phyloP scores from a whole-genome alignment of 2,113 vertebrate species.

The Caranx ignobilis region DNA sequence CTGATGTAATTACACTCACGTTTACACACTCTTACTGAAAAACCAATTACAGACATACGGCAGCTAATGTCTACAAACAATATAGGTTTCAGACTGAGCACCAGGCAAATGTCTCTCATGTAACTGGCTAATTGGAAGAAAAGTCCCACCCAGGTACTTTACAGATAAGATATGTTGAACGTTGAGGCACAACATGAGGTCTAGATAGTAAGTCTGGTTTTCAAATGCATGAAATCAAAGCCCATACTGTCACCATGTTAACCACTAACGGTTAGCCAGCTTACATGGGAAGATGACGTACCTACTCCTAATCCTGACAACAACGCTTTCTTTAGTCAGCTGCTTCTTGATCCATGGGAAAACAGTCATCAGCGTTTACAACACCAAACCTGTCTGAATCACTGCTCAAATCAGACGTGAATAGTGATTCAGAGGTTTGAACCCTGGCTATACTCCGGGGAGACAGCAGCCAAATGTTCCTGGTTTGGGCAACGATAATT shows the following conservation, averaged over 20 bases:
- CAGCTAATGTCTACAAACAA: background rate
- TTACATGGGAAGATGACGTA: background rate
- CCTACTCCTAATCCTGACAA: background rate
- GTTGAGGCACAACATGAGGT: background rate
- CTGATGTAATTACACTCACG: background rate
- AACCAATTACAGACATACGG: background rate
- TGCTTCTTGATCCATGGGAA: background rate
- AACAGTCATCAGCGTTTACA: background rate
- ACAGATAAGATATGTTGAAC: background rate
- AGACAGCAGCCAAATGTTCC: slow-evolving; percentile 1
- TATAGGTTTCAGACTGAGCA: background rate
- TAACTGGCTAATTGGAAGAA: background rate
- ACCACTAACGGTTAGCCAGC: background rate
- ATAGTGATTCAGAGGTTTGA: slow-evolving; percentile 19
- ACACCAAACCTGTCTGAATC: slow-evolving; percentile 1
- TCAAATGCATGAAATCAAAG: background rate
- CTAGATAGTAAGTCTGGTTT: background rate
- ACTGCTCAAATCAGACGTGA: background rate
- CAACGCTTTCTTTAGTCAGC: background rate
- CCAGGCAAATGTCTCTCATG: background rate
- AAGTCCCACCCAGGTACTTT: background rate
- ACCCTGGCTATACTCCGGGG: background rate
- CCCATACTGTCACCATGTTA: background rate
- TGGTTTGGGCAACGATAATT: slow-evolving; percentile 11
- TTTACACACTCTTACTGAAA: background rate